phyloP scores from a whole-genome alignment of 2,797 vertebrate genomes.

The Cirrhinus mrigala region DNA sequence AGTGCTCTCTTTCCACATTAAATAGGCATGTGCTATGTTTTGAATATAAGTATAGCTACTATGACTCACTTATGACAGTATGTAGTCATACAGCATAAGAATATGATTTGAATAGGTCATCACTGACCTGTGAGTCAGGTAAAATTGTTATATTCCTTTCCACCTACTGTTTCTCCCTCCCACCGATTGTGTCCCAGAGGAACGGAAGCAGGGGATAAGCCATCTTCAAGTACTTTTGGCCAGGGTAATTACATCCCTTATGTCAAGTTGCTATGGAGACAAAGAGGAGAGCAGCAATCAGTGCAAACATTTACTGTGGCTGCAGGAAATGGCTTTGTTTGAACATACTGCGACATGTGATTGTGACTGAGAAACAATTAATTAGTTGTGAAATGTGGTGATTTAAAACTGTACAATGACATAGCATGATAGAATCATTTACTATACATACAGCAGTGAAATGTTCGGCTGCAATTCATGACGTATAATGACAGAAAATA shows the following conservation, averaged over 20 bases:
- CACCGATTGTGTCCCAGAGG: neutral
- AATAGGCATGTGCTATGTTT: neutral
- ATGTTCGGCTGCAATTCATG: neutral
- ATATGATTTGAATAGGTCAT: neutral
- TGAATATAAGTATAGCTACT: neutral
- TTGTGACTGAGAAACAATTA: neutral
- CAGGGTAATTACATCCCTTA: conserved; percentile 48
- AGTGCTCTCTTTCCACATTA: neutral
- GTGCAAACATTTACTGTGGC: conserved; percentile 5
- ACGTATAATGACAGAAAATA: neutral
- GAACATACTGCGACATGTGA: neutral
- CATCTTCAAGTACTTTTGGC: conserved; percentile 44
- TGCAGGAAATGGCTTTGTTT: conserved; percentile 25
- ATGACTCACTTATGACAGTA: neutral
- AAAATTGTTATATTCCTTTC: neutral
- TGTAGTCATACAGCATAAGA: neutral
- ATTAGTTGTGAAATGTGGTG: neutral
- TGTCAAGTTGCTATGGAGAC: conserved; percentile 63
- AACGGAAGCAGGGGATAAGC: conserved; percentile 19
- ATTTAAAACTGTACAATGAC: neutral
- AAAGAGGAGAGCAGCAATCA: conserved; percentile 40
- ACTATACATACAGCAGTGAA: neutral
- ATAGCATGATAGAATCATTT: neutral
- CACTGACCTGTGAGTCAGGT: conserved; percentile 16
- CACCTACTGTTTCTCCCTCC: conserved; percentile 10